Percentiles rank a stretch among this genome's conserved stretches.
These are phyloP conservation scores for Vanessa tameamea DNA, from an alignment of 1,140 invertebrate species.

Conservation along the genomic window DNA sequence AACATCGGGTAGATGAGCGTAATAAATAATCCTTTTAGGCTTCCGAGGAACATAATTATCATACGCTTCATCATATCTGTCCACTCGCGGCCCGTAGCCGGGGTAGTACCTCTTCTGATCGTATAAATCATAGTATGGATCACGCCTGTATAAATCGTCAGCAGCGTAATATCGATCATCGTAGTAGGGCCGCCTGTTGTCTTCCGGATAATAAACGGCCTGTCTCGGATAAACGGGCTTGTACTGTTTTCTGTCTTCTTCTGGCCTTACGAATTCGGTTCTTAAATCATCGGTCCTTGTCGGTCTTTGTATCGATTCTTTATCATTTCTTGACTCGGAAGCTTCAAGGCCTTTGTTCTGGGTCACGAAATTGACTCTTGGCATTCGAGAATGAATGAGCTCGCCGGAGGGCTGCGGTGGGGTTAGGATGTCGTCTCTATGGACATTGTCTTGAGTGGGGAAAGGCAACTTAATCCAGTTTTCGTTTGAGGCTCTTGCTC, in stretches of 20 bases:
- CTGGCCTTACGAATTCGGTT: conserved; percentile 76
- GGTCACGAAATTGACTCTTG: conserved; percentile 78
- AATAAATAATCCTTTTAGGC: conserved; percentile 79
- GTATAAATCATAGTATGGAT: conserved; percentile 72
- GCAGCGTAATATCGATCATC: conserved; percentile 70
- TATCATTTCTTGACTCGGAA: conserved; percentile 76
- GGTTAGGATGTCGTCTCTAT: conserved; percentile 62
- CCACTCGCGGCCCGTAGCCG: conserved; percentile 64
- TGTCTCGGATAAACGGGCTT: conserved; percentile 76
- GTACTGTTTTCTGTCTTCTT: conserved; percentile 63
- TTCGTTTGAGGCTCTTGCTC: conserved; percentile 75
- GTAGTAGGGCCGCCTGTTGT: conserved; percentile 66
- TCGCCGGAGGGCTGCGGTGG: conserved; percentile 71
- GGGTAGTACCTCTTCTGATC: conserved; percentile 66
- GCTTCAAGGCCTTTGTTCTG: conserved; percentile 77
- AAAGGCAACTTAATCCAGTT: conserved; percentile 79
- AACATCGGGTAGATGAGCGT: conserved; percentile 78
- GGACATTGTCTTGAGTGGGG: conserved; percentile 54
- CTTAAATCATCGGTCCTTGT: conserved; percentile 72
- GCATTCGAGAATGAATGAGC: conserved; percentile 76
- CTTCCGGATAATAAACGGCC: conserved; percentile 77
- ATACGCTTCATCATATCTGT: conserved; percentile 74
- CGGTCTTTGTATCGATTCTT: conserved; percentile 70
- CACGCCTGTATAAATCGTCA: conserved; percentile 70
- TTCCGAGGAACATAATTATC: conserved; percentile 73